phyloP scores from a whole-genome alignment of 2,113 vertebrate species.

The Grantiella picta region DNA sequence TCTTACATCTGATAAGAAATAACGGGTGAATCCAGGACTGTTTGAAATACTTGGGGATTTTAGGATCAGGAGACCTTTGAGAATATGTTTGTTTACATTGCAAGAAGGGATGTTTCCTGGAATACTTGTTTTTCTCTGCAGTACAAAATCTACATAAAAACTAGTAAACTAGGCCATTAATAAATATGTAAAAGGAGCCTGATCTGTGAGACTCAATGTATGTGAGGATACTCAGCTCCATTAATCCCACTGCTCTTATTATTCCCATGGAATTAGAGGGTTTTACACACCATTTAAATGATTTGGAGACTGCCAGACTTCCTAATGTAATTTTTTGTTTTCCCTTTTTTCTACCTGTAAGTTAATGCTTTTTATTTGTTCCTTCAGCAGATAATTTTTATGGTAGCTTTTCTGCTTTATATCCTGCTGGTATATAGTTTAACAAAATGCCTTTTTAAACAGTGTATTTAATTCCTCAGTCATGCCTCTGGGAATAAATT shows the following conservation, averaged over 20 bases:
- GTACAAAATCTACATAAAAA: neutral
- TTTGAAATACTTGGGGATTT: neutral
- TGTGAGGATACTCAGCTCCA: neutral
- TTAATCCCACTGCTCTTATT: neutral
- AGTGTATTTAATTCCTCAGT: slow-evolving; percentile 26
- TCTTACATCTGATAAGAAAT: neutral
- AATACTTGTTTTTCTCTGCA: neutral
- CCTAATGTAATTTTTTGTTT: neutral
- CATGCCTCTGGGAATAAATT: neutral
- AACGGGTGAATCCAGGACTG: neutral
- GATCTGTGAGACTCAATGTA: neutral
- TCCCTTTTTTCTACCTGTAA: neutral
- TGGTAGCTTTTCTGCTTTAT: slow-evolving; percentile 16
- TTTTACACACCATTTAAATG: neutral
- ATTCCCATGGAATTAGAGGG: neutral
- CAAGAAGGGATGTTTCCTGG: neutral
- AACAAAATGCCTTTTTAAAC: slow-evolving; percentile 23
- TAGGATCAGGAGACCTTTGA: neutral
- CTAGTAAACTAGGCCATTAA: neutral
- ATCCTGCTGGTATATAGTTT: slow-evolving; percentile 15
- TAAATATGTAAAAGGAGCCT: neutral
- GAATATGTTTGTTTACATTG: neutral
- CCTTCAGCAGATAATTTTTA: slow-evolving; percentile 28
- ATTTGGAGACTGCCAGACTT: neutral
- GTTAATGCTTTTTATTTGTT: slow-evolving; percentile 20